A percentile compares a stretch with the other conserved stretches of the same genome.
Conservation (phyloP, 2,113 vertebrate genomes). For the Chascanopsetta lugubris region DNA sequence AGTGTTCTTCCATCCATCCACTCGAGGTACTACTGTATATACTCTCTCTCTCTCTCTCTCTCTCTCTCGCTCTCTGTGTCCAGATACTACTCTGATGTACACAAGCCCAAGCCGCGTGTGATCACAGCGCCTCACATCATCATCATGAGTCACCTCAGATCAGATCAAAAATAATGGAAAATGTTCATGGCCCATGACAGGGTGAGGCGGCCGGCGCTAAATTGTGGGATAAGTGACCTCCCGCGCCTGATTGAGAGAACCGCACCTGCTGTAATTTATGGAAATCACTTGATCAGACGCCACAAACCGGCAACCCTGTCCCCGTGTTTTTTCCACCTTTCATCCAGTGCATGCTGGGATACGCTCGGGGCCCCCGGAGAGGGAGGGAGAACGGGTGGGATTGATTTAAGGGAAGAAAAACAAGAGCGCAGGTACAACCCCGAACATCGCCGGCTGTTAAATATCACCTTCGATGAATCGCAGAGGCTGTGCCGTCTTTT, state of each 20-base stretch:
- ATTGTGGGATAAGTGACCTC: conserved; percentile 7
- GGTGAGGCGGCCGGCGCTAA: neutral
- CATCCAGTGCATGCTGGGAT: conserved; percentile 41
- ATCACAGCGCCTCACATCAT: neutral
- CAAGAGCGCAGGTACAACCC: conserved; percentile 5
- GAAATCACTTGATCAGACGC: conserved; percentile 27
- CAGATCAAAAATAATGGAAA: conserved; percentile 21
- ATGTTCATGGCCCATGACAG: neutral
- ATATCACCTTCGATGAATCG: conserved; percentile 3
- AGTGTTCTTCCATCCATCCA: conserved; percentile 6
- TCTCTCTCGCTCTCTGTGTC: too few relatives aligned
- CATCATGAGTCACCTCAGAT: neutral
- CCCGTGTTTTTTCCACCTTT: conserved; percentile 30
- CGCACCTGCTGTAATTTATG: conserved; percentile 36
- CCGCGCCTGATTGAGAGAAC: conserved; percentile 21
- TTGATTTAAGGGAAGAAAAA: conserved; percentile 35
- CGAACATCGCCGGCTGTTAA: neutral
- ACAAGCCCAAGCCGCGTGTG: neutral
- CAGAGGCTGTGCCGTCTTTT: conserved; percentile 13
- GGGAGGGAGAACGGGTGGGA: conserved; percentile 17
- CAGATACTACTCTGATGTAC: neutral
- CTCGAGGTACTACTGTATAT: neutral
- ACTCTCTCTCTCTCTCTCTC: conserved; percentile 1
- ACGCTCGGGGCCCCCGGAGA: conserved; percentile 7
- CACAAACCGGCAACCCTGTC: conserved; percentile 24